Base-by-base conservation (phyloP, 2,797 vertebrate species). In the Galagoides demidoff region DNA sequence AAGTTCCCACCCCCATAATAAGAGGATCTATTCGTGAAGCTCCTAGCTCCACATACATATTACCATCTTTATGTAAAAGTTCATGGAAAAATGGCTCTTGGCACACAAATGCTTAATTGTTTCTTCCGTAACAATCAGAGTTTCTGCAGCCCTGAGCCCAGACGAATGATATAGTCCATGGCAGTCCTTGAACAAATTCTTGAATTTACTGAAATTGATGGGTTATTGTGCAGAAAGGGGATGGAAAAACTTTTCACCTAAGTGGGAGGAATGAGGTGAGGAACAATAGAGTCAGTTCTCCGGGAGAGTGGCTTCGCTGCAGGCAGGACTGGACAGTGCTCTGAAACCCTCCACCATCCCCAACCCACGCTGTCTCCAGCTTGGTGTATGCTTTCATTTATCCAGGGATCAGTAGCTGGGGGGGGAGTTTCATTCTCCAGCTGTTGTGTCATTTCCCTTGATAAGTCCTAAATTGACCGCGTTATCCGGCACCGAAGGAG, bases 361-460 rank as follows among this genome's bases (percentile, higher is more conserved):
- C 95, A 88, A 82, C 96, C 96, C 98, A 97, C 94, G 98, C 98
- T 98, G 98, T 93, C 98, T 97, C 93, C 12, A 74, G 97, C 97
- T 97, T 97, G 97, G 96, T 82, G 87, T 96, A 96, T 0, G 22
- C 97, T 97, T 98, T 98, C 97, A 98, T 98, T 98, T 98, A 98
- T 97, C 97, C 97, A 97, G 95, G 94, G 97, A 98, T 98, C 98
- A 98, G 98, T 97, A 97, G 96, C 96, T 76, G 29, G 76, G 7
- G 64, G 93, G 5, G 63, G 14, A 96, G 97, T 96, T 97, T 96
- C 96, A 93, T 97, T 98, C 98, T 98, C 98, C 98, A 98, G 98
- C 98, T 98, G 98, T 97, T 98, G 97, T 98, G 98, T 98, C 98
- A 98, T 98, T 99, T 98, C 98, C 98, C 98, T 98, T 98, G 98